Evolutionary conservation across 2,888 invertebrate genomes (phyloP), one percentile per base, ranked within the genome.

Genomic region (Dexiosoma caninum): DNA sequence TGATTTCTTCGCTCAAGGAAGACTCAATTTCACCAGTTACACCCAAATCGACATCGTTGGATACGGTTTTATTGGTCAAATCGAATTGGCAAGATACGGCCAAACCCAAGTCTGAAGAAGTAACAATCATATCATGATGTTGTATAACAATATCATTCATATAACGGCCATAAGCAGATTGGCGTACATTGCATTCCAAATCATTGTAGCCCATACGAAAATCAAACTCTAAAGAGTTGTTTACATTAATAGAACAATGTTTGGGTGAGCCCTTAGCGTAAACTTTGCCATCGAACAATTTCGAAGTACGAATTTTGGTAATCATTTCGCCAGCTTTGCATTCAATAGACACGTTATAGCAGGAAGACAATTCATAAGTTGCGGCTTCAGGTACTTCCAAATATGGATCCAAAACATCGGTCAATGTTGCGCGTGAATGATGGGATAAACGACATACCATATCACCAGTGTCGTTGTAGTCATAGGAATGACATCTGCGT

Each of bases 81-180:
- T 97, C 97, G 90, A 97, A 97, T 89, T 97, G 97, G 90, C 97
- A 98, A 83, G 97, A 96, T 78, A 98, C 96, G 55, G 97, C 96
- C 70, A 97, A 92, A 42, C 97, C 97, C 86, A 98, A 93, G 92
- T 98, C 97, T 60, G 97, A 96, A 82, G 96, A 96, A 83, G 97
- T 98, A 83, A 98, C 97, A 86, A 98, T 97, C 87, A 96, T 96
- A 89, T 97, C 97, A 91, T 98, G 97, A 91, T 97, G 97, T 89
- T 98, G 97, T 86, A 98, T 97, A 72, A 97, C 95, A 82, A 97
- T 96, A 90, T 97, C 97, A 90, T 97, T 97, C 87, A 96, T 93
- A 89, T 95, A 96, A 87, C 95, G 93, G 83, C 97, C 97, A 81
- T 95, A 89, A 57, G 89, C 95, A 87, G 96, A 96, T 89, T 97